Evolutionary conservation across 2,113 vertebrate genomes (phyloP).

Genomic region (Acanthochromis polyacanthus): DNA sequence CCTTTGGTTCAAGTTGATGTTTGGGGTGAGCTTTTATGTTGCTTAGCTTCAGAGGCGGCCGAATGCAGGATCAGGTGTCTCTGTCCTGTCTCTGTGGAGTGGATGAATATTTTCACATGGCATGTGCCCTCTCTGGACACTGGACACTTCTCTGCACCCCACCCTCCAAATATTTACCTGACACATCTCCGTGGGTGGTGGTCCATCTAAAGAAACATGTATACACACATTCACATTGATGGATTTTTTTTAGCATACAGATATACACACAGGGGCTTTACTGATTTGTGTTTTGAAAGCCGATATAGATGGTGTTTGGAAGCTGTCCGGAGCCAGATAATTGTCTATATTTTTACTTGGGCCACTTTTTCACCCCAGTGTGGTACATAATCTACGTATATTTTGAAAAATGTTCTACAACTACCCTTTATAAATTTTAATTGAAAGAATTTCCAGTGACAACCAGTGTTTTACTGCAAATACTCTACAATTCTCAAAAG

Average conservation of each 20-base stretch:
- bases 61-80: conserved; percentile 83
- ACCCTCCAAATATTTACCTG: conserved; percentile 81
- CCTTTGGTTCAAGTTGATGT: conserved; percentile 77
- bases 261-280: conserved; percentile 50
- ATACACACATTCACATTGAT: conserved; percentile 73
- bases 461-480: background rate
- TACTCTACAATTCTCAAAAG: background rate
- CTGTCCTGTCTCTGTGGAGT: conserved; percentile 53
- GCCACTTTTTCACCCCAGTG: conserved; percentile 6
- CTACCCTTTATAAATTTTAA: no score
- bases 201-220: conserved; percentile 70
- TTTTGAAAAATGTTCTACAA: background rate
- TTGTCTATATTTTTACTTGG: conserved; percentile 7
- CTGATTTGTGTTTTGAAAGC: conserved; percentile 66
- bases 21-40: conserved; percentile 63
- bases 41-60: conserved; percentile 67
- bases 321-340: conserved; percentile 1
- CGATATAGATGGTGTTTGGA: conserved; percentile 43
- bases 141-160: conserved; percentile 70
- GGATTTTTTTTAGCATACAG: conserved; percentile 61
- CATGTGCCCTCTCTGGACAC: conserved; percentile 74
- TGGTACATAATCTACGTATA: background rate
- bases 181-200: conserved; percentile 85
- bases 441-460: background rate
- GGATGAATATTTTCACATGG: conserved; percentile 65